phyloP scores from a whole-genome alignment of 2,888 invertebrate species.

The Pycnomerus fuliginosus region DNA sequence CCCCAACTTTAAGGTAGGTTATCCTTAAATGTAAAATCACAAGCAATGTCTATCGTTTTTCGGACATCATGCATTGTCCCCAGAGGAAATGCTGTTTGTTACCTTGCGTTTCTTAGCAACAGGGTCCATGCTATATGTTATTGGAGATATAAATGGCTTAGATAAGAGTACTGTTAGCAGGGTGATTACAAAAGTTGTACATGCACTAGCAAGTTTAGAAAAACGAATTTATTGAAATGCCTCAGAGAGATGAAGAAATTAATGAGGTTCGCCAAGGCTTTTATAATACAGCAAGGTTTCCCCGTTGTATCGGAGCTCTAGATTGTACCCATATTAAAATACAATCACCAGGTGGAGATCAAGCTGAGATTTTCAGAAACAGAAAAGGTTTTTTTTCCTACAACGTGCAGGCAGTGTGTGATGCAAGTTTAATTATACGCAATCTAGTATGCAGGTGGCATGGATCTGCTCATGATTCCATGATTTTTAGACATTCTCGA shows the following conservation, averaged over 20 bases:
- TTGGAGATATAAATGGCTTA: neutral
- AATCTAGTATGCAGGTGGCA: no score
- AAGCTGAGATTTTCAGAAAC: neutral
- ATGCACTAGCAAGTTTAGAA: no score
- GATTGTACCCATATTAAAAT: slow-evolving; percentile 1
- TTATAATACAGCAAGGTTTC: neutral
- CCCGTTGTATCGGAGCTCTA: neutral
- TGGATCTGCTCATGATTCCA: no score
- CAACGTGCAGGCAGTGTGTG: neutral
- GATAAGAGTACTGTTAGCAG: no score
- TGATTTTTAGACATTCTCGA: no score
- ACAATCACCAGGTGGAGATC: neutral
- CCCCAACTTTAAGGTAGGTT: no score
- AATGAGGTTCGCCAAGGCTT: neutral
- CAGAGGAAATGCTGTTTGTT: neutral
- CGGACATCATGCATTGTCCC: neutral
- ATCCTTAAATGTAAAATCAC: no score
- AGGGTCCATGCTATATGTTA: neutral
- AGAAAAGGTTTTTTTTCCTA: neutral
- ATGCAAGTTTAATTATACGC: no score
- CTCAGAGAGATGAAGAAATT: neutral
- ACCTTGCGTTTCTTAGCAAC: neutral
- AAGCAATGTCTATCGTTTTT: no score
- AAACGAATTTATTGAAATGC: slow-evolving; percentile 1
- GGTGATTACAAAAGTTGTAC: no score